These are phyloP conservation scores for Dryas iulia DNA, from an alignment of 1,140 invertebrate genomes.

Conservation along the genomic window DNA sequence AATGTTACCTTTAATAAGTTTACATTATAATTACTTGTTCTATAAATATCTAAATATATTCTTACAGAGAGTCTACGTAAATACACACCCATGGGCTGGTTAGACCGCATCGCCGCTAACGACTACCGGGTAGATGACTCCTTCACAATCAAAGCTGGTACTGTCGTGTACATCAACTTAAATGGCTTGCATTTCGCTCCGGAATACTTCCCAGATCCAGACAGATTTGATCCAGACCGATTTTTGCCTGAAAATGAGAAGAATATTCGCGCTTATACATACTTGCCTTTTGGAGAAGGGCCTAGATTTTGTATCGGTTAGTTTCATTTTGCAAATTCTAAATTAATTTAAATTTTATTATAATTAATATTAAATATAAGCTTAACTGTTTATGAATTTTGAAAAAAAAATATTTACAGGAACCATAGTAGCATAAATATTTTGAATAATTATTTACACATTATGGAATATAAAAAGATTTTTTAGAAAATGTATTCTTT, in stretches of 20 bases:
- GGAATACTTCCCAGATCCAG: conserved; percentile 76
- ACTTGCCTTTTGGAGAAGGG: conserved; percentile 85
- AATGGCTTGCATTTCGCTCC: conserved; percentile 76
- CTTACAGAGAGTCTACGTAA: conserved; percentile 79
- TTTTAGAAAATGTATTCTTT: too few relatives aligned
- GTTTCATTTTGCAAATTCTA: too few relatives aligned
- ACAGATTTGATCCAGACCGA: conserved; percentile 80
- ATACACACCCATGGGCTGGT: conserved; percentile 75
- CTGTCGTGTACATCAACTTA: conserved; percentile 43
- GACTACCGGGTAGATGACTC: conserved; percentile 69
- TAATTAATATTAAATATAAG: too few relatives aligned
- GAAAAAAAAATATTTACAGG: too few relatives aligned
- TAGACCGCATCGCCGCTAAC: conserved; percentile 61
- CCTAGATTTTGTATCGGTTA: conserved; percentile 83
- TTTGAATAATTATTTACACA: too few relatives aligned
- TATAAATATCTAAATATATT: neutral
- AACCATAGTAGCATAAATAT: too few relatives aligned
- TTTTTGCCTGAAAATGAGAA: conserved; percentile 75
- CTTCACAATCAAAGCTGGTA: conserved; percentile 58
- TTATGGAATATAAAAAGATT: too few relatives aligned
- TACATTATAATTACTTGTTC: too few relatives aligned
- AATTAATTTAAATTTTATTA: too few relatives aligned
- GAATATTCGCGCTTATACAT: conserved; percentile 54
- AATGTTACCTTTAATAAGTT: too few relatives aligned
- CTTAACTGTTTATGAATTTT: too few relatives aligned